These are phyloP conservation scores for Catagonus wagneri DNA, from an alignment of 2,113 vertebrate genomes.

Conservation along the genomic window DNA sequence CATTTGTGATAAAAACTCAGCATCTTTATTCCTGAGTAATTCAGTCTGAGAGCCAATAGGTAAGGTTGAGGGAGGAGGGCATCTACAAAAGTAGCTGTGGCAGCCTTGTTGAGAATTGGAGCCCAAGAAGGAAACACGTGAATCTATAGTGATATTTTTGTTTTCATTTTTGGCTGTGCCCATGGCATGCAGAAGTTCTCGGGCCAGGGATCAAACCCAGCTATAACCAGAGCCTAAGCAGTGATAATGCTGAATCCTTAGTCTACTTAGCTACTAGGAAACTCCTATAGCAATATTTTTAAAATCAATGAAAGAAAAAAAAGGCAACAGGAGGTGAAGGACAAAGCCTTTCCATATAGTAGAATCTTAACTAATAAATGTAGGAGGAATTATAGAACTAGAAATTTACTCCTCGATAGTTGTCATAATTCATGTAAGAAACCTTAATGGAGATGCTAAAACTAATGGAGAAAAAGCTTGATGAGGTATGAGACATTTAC, in stretches of 20 bases:
- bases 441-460: neutral
- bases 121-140: neutral
- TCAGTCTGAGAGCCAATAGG: neutral
- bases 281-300: too few species aligned
- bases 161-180: too few species aligned
- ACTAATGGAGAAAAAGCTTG: neutral
- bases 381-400: constrained; percentile 26
- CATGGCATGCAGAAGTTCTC: too few species aligned
- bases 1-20: too few species aligned
- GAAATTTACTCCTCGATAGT: neutral
- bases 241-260: too few species aligned
- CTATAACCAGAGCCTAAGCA: too few species aligned
- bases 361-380: neutral
- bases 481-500: neutral
- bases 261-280: too few species aligned
- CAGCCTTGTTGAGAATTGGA: neutral
- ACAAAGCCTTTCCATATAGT: neutral
- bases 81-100: neutral
- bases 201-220: too few species aligned
- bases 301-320: too few species aligned
- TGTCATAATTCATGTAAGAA: neutral
- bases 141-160: neutral
- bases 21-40: too few species aligned
- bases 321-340: neutral
- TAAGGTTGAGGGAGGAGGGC: neutral